Evolutionary conservation across 2,888 invertebrate species (phyloP), one percentile per base, ranked within the genome.

Genomic region (Mythimna pallens): DNA sequence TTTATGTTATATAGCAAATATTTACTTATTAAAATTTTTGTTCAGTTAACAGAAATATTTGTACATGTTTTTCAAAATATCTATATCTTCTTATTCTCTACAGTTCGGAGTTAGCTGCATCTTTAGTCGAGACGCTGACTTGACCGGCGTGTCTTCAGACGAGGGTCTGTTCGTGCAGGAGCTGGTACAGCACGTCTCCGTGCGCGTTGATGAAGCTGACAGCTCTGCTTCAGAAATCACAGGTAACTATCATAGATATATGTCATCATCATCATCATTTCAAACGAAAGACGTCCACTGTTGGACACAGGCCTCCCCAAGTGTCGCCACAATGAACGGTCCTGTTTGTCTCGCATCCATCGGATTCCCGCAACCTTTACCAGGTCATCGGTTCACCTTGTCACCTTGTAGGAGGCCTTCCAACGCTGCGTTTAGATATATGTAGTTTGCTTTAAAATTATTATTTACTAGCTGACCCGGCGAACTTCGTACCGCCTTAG

Each of bases 121-220:
- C 65, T 97, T 97, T 89, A 96, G 96, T 7, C 95, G 97, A 2
- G 96, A 97, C 3, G 97, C 97, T 0, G 97, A 97, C 82, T 91
- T 97, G 22, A 95, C 96, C 0, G 95, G 97, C 0, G 95, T 97
- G 9, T 97, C 97, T 3, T 92, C 96, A 5, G 96, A 97, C 62
- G 93, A 96, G 71, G 97, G 97, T n/a, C 91, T 97, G n/a, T 97
- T 97, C 87, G 97, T 97, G 0, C 97, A 97, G 77, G 97, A 97
- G 88, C 90, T 97, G 77, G 97, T 97, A 3, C 97, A 97, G 86
- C 97, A 97, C 74, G 97, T 97, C 0, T 97, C 97, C 2, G 96
- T 97, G 0, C 95, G 97, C 12, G 97, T 97, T 0, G 97, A 97
- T 86, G 97, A 97, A 76, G 94, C 96, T 0, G 96, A 96, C 34